Conservation (phyloP, 2,797 vertebrate genomes). For the Xenops minutus region DNA sequence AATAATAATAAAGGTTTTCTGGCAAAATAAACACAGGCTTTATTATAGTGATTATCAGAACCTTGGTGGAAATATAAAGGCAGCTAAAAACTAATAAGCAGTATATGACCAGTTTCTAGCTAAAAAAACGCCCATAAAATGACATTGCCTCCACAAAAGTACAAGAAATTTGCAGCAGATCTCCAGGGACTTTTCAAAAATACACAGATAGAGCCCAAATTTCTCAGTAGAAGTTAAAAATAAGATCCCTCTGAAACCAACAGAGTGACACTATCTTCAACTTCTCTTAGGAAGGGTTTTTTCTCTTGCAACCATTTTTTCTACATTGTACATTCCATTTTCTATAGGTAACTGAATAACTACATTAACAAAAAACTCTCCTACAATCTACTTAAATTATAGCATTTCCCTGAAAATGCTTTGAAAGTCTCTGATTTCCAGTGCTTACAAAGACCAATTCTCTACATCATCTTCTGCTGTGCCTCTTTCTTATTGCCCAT, state of each 20-base stretch:
- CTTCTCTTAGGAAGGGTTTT: background rate
- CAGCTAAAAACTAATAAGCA: background rate
- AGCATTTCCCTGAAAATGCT: constrained; percentile 15
- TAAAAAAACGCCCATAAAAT: background rate
- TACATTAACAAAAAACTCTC: constrained; percentile 12
- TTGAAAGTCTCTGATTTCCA: constrained; percentile 29
- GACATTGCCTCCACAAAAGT: background rate
- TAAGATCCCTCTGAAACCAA: background rate
- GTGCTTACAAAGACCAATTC: background rate
- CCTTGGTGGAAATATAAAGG: background rate
- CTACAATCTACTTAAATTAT: constrained; percentile 32
- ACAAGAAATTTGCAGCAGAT: background rate
- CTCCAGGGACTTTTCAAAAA: constrained; percentile 12
- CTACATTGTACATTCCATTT: constrained; percentile 1
- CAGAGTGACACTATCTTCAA: background rate
- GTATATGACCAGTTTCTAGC: background rate
- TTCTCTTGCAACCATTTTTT: background rate
- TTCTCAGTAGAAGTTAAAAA: constrained; percentile 26
- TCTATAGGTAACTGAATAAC: constrained; percentile 5
- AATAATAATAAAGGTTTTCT: background rate
- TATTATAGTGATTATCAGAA: background rate
- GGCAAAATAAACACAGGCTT: background rate
- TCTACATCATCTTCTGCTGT: background rate
- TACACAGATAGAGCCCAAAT: background rate
- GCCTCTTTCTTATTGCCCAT: background rate